These are phyloP conservation scores for Limosa lapponica DNA, from an alignment of 2,797 vertebrate species.

Conservation along the genomic window DNA sequence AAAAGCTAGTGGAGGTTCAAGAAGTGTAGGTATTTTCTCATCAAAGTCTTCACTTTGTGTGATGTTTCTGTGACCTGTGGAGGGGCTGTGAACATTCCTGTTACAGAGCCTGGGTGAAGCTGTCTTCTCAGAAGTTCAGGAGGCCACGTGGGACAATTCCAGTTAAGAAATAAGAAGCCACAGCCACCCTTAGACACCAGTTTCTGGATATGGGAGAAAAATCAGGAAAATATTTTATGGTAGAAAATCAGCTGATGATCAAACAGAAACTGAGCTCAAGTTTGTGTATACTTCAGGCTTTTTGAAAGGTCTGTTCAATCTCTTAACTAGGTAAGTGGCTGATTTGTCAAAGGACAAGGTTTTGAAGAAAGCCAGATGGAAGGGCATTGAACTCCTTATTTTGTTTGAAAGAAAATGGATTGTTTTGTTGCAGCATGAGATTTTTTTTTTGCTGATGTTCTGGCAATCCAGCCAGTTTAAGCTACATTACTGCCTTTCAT, in stretches of 20 bases:
- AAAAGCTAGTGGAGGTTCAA: constrained; percentile 48
- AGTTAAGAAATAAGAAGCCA: constrained; percentile 77
- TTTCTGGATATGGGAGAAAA: constrained; percentile 43
- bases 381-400: neutral
- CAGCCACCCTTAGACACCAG: constrained; percentile 72
- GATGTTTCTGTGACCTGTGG: constrained; percentile 1
- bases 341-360: neutral
- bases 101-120: constrained; percentile 72
- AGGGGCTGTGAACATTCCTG: constrained; percentile 67
- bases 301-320: neutral
- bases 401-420: neutral
- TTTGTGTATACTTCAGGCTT: neutral
- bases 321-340: neutral
- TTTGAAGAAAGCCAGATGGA: neutral
- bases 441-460: neutral
- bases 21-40: constrained; percentile 70
- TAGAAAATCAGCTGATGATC: neutral
- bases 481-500: neutral
- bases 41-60: constrained; percentile 54
- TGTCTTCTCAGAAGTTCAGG: constrained; percentile 77
- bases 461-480: neutral
- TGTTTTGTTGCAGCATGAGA: neutral
- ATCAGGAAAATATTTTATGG: neutral
- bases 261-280: neutral
- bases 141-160: constrained; percentile 63